Base-by-base conservation (phyloP, 2,113 vertebrate genomes). In the Chelonoidis abingdonii region DNA sequence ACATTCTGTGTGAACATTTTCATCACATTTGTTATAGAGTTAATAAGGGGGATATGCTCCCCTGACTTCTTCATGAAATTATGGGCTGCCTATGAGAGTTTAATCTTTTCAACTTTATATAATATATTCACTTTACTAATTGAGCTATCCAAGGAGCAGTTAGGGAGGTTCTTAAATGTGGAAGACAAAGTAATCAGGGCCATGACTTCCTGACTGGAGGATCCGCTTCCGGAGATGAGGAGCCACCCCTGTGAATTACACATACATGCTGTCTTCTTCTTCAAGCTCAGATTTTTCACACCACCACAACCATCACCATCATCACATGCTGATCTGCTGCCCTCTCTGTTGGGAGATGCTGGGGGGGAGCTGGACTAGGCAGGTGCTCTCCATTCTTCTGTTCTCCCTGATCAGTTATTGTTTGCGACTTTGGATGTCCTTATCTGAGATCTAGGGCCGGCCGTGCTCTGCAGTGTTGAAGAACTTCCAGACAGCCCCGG, bases 1-100 rank as follows among this genome's bases (percentile, higher is more conserved):
- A 99, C 99, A 99, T 99, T 99, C 98, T 99, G 99, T 99, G 99
- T 99, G 99, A 99, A 99, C 99, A 99, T 99, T 99, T 99, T 99
- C 99, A 99, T 99, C 99, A 99, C 99, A 99, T 99, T 99, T 99
- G 99, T 99, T 99, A 98, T 98, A 98, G 99, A 99, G 99, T 99
- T 99, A 99, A 99, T 99, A 99, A 99, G 99, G 99, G 99, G 98
- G 99, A 99, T 99, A 99, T 99, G 99, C 99, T 99, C 99, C 98
- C 98, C 99, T 99, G 99, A 99, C 99, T 99, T 99, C 99, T 99
- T 99, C 99, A 99, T 99, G 99, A 99, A 99, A 99, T 99, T 99
- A 99, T 99, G 99, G 99, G 99, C 99, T 99, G 99, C 99, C 99
- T 99, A 99, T 99, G 99, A 99, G 99, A 99, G 99, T 99, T 99